These are phyloP conservation scores for Caradrina clavipalpis DNA, from an alignment of 2,888 invertebrate species.

Conservation along the genomic window DNA sequence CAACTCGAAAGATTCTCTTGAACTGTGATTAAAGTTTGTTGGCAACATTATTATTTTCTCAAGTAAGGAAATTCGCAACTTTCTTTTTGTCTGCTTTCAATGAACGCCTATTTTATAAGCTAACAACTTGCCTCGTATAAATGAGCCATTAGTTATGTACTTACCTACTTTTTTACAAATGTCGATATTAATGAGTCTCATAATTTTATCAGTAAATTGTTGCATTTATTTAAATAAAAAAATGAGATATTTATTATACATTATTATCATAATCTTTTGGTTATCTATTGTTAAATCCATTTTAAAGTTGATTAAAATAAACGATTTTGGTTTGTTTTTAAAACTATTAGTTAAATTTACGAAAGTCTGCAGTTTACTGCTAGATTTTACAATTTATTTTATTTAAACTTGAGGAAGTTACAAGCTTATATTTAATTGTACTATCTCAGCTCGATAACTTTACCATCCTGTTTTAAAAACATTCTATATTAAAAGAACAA, in stretches of 20 bases:
- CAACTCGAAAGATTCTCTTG: no score
- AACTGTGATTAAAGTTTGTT: no score
- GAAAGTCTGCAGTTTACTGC: background rate
- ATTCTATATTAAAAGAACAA: no score
- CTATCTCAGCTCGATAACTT: no score
- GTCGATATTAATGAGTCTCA: background rate
- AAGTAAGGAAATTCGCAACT: background rate
- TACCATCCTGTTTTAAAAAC: no score
- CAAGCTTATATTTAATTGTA: no score
- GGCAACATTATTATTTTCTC: no score
- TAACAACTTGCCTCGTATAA: background rate
- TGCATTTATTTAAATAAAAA: slow-evolving; percentile 7
- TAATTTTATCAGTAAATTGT: slow-evolving; percentile 14
- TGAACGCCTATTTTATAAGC: background rate
- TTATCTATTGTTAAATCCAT: background rate
- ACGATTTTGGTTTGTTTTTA: background rate
- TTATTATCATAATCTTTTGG: background rate
- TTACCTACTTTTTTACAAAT: background rate
- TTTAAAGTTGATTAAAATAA: background rate
- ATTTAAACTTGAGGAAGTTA: no score
- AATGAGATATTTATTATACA: slow-evolving; percentile 23
- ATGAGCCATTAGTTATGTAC: background rate
- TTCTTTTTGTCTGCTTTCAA: background rate
- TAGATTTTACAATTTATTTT: no score
- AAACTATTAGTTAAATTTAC: background rate